Conservation (phyloP, 2,113 vertebrate genomes). For the Plestiodon gilberti region DNA sequence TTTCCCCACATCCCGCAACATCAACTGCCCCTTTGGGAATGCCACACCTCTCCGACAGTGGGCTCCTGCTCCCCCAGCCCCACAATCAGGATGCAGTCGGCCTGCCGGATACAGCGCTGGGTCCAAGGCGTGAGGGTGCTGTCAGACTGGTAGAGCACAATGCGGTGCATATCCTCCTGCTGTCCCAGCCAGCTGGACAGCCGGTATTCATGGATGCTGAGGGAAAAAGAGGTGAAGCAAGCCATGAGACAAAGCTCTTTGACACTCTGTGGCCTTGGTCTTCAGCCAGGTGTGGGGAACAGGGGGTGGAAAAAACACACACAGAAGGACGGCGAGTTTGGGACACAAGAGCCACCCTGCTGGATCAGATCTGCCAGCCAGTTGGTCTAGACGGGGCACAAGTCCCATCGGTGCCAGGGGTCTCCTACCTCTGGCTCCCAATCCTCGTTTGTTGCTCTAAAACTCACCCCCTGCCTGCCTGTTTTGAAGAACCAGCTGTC, state of each 20-base stretch:
- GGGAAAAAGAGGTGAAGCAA: background rate
- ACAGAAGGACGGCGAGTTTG: no score
- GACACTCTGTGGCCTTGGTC: background rate
- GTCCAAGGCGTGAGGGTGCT: constrained; percentile 91
- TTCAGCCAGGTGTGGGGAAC: no score
- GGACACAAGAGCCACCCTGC: no score
- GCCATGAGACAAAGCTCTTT: background rate
- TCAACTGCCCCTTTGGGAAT: no score
- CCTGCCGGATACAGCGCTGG: constrained; percentile 93
- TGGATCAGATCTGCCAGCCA: no score
- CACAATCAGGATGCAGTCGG: constrained; percentile 92
- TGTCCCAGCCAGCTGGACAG: constrained; percentile 95
- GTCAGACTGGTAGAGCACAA: constrained; percentile 94
- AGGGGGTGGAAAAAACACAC: no score
- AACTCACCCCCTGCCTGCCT: no score
- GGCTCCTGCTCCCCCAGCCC: constrained; percentile 95
- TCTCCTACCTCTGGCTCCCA: no score
- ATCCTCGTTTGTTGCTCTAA: no score
- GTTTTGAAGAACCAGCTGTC: no score
- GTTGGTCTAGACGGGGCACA: no score
- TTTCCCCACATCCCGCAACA: background rate
- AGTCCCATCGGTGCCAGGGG: no score
- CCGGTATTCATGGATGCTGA: constrained; percentile 90
- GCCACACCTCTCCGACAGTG: constrained; percentile 87
- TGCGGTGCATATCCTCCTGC: constrained; percentile 95